Evolutionary conservation across 2,113 vertebrate species (phyloP).

Genomic region (Ginglymostoma cirratum): DNA sequence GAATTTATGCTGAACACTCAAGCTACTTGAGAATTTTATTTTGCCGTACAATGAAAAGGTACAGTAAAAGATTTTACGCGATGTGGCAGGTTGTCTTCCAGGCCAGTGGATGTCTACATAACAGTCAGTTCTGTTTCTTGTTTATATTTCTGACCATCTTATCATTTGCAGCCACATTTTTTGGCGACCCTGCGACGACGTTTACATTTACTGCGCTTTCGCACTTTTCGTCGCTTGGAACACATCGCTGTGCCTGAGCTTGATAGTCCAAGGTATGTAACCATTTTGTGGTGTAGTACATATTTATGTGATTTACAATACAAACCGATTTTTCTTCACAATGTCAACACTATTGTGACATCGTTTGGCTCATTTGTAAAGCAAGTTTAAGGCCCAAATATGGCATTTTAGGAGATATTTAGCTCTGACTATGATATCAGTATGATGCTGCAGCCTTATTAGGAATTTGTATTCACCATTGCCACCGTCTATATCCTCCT

Average conservation of each 20-base stretch:
- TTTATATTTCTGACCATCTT: conserved; percentile 15
- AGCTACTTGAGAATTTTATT: conserved; percentile 29
- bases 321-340: neutral
- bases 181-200: neutral
- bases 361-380: neutral
- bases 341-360: neutral
- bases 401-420: neutral
- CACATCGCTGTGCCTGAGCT: neutral
- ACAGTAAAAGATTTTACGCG: neutral
- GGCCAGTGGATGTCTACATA: neutral
- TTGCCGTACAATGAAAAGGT: conserved; percentile 5
- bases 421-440: neutral
- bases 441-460: neutral
- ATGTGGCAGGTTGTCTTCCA: neutral
- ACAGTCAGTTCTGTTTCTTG: conserved; percentile 13
- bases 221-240: neutral
- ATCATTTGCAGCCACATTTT: neutral
- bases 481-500: neutral
- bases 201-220: neutral
- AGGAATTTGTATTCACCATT: neutral
- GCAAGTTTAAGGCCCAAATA: neutral
- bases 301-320: neutral
- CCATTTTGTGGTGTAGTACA: neutral
- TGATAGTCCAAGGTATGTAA: neutral
- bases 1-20: neutral